Conservation (phyloP, 2,888 invertebrate genomes). For the Melitaea athalia region DNA sequence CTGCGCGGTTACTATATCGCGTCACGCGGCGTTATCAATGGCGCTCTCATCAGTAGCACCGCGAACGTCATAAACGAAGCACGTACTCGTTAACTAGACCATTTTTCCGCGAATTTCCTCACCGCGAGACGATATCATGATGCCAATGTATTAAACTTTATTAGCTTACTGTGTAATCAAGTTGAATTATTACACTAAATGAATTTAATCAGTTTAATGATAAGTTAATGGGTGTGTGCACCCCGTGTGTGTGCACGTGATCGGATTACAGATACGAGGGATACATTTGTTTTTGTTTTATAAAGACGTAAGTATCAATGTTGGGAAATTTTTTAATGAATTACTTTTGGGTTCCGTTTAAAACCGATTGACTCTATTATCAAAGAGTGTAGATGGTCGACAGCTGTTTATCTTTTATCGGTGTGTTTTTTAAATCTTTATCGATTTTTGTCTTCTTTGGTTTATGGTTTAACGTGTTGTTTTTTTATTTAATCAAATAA, state of each 20-base stretch:
- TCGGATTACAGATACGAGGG: slow-evolving; percentile 68
- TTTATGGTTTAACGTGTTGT: neutral
- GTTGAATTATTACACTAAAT: slow-evolving; percentile 21
- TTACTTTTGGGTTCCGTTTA: slow-evolving; percentile 10
- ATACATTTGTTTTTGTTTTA: slow-evolving; percentile 55
- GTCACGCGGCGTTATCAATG: slow-evolving; percentile 67
- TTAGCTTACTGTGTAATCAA: slow-evolving; percentile 1
- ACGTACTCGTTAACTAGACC: slow-evolving; percentile 55
- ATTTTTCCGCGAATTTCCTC: slow-evolving; percentile 53
- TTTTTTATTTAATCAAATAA: neutral
- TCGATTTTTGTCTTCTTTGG: neutral
- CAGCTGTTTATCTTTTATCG: slow-evolving; percentile 63
- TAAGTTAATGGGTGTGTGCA: slow-evolving; percentile 66
- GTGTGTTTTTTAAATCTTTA: slow-evolving; percentile 36
- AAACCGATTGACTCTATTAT: slow-evolving; percentile 1
- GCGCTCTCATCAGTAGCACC: slow-evolving; percentile 63
- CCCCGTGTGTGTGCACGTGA: slow-evolving; percentile 66
- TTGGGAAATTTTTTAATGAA: slow-evolving; percentile 2
- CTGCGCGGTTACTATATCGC: slow-evolving; percentile 55
- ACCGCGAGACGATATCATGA: slow-evolving; percentile 13
- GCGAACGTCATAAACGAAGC: slow-evolving; percentile 59
- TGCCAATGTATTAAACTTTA: slow-evolving; percentile 24
- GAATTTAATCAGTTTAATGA: slow-evolving; percentile 58
- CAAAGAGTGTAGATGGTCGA: slow-evolving; percentile 59
- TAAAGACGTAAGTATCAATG: slow-evolving; percentile 64